Conservation (phyloP, 2,888 invertebrate genomes). For the Zelleria hepariella region DNA sequence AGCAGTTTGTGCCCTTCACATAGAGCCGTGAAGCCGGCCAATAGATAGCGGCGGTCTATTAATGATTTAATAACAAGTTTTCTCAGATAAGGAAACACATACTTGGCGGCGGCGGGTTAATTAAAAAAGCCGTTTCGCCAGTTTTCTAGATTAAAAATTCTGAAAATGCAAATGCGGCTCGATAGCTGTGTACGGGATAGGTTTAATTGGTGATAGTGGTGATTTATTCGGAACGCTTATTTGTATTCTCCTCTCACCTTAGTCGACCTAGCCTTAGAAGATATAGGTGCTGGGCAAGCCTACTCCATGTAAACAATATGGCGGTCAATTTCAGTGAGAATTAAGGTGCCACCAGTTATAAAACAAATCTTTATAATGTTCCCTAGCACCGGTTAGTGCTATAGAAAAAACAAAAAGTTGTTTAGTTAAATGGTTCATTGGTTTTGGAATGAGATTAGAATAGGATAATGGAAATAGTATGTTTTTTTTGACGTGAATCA, state of each 20-base stretch:
- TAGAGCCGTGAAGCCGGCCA: not conserved
- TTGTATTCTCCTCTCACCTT: not conserved
- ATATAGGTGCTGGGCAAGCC: too few relatives aligned
- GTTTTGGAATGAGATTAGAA: too few relatives aligned
- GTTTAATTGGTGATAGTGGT: not conserved
- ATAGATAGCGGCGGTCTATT: not conserved
- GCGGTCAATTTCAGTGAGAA: too few relatives aligned
- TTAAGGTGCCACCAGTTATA: too few relatives aligned
- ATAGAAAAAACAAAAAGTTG: too few relatives aligned
- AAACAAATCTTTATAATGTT: too few relatives aligned
- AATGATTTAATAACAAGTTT: slow-evolving; percentile 1
- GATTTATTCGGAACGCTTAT: not conserved
- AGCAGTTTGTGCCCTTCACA: not conserved
- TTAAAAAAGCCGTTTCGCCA: not conserved
- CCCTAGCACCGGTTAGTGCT: too few relatives aligned
- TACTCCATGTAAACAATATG: too few relatives aligned
- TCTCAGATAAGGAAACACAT: not conserved
- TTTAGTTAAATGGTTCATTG: too few relatives aligned
- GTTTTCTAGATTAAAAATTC: not conserved
- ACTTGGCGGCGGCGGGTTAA: not conserved
- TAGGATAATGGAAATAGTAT: too few relatives aligned
- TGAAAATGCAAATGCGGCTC: not conserved
- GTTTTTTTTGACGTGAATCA: too few relatives aligned
- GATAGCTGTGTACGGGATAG: not conserved
- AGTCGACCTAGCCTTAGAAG: too few relatives aligned